Evolutionary conservation across 2,797 vertebrate species (phyloP), one percentile per base, ranked within the genome.

Genomic region (Chiroxiphia lanceolata): DNA sequence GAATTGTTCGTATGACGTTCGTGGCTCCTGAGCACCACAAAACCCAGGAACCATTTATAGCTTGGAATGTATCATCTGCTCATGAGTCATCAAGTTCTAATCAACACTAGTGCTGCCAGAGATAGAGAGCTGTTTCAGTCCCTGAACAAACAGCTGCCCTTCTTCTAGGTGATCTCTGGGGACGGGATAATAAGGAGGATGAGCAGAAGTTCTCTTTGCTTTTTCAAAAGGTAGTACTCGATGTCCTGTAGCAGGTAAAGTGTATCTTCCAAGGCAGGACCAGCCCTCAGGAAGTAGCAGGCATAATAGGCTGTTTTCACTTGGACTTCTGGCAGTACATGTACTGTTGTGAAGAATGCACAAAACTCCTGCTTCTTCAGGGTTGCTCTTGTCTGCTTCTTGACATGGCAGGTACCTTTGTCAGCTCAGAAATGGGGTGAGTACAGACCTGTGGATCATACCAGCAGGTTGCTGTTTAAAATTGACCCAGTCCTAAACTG

Each of bases 11-110:
- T 40, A 7, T 26, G 40, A 68, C 0, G 15, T 56, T 81, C 9
- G 15, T n/a, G 23, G 53, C 22, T 72, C 27, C 50, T 38, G 26
- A 92, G 34, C 38, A 65, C 88, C 29, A 56, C 21, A 29, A 72
- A 93, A 57, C 38, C 75, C 26, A 45, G 67, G 74, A 78, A 54
- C 83, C 67, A 82, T 89, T 94, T 96, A 95, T 89, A 95, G 94
- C 38, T 22, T 84, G 95, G 94, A 95, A 96, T 93, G 90, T 75
- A 18, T 96, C 89, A 92, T 90, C 94, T 96, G 96, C 70, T 83
- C 6, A 26, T 96, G 95, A 95, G 77, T 94, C 94, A 94, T 78
- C 57, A 22, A 57, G 69, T 60, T 74, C 53, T 91, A 86, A 86
- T 90, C 86, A 88, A 42, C 70, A 51, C 12, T n/a, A 40, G 29